A percentile compares a stretch with the other conserved stretches of the same genome.
Evolutionary conservation across 2,113 vertebrate species (phyloP).

Genomic region (Melanotaenia duboulayi): DNA sequence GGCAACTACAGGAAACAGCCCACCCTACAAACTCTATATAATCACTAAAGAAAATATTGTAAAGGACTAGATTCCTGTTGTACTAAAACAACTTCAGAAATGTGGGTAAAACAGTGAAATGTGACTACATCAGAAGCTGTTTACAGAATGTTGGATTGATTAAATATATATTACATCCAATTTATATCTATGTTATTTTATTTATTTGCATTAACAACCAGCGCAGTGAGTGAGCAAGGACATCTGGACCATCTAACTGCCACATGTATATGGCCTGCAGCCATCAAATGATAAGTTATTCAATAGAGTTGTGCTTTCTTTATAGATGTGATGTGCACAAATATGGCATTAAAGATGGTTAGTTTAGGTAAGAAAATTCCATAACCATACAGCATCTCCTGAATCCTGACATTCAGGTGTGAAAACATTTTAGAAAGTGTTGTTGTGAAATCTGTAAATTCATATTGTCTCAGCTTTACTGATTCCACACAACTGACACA

Average conservation of each 20-base stretch:
- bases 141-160: too few relatives aligned
- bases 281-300: background rate
- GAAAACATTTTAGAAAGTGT: background rate
- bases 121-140: too few relatives aligned
- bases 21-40: too few relatives aligned
- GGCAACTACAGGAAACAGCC: too few relatives aligned
- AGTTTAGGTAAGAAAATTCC: background rate
- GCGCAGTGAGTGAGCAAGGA: background rate
- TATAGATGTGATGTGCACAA: too few relatives aligned
- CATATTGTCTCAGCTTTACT: background rate
- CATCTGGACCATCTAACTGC: slow-evolving; percentile 8
- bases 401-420: slow-evolving; percentile 5
- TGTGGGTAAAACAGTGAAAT: too few relatives aligned
- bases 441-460: slow-evolving; percentile 21
- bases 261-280: slow-evolving; percentile 6
- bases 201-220: background rate
- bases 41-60: too few relatives aligned
- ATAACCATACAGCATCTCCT: background rate
- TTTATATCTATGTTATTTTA: background rate
- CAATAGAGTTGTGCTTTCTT: background rate
- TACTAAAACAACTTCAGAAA: too few relatives aligned
- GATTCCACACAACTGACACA: background rate
- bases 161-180: background rate
- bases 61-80: too few relatives aligned
- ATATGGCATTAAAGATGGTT: too few relatives aligned